A percentile compares a stretch with the other conserved stretches of the same genome.
These are phyloP conservation scores for Cirrhinus molitorella DNA, from an alignment of 2,797 vertebrate genomes.

Conservation along the genomic window DNA sequence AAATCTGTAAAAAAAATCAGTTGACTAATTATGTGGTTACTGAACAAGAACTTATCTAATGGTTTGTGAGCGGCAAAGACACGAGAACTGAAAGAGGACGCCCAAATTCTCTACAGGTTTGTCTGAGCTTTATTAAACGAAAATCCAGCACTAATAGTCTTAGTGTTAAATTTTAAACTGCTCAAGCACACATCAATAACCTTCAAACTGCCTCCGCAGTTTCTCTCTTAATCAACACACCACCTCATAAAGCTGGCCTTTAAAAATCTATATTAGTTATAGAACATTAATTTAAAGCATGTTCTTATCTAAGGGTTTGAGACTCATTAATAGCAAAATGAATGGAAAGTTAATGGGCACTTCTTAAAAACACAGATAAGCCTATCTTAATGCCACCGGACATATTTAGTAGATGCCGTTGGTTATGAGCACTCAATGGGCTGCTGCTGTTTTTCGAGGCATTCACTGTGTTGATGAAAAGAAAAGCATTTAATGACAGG, in stretches of 20 bases:
- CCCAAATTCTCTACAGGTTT: constrained; percentile 25
- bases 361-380: constrained; percentile 37
- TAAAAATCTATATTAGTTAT: constrained; percentile 48
- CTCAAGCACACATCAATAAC: constrained; percentile 25
- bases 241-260: constrained; percentile 25
- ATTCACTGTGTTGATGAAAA: constrained; percentile 3
- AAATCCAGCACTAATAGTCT: constrained; percentile 4
- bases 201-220: constrained; percentile 27
- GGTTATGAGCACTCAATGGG: constrained; percentile 37
- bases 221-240: constrained; percentile 22
- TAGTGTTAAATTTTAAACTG: constrained; percentile 39
- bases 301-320: constrained; percentile 29
- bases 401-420: constrained; percentile 23
- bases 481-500: constrained; percentile 6
- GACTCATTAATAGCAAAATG: constrained; percentile 39
- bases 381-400: constrained; percentile 12
- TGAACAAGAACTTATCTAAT: constrained; percentile 14
- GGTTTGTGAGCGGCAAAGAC: not conserved
- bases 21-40: not conserved
- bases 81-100: constrained; percentile 22
- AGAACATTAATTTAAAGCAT: constrained; percentile 44
- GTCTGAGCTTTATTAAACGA: constrained; percentile 28
- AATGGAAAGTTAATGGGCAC: constrained; percentile 31
- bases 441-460: constrained; percentile 19
- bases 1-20: not conserved